phyloP scores from a whole-genome alignment of 2,888 invertebrate species.

The Machimus atricapillus region DNA sequence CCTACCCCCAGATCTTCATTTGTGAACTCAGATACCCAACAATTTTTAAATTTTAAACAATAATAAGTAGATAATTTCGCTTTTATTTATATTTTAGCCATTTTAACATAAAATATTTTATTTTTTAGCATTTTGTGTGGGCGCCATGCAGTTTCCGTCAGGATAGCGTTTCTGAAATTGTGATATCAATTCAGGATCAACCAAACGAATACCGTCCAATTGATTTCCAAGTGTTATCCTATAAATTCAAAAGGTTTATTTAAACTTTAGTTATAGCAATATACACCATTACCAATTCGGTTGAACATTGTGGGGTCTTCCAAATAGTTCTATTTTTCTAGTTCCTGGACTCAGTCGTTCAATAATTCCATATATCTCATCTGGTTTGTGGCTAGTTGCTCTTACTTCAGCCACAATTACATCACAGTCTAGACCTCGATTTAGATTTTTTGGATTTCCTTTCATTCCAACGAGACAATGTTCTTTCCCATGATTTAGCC shows the following conservation, averaged over 20 bases:
- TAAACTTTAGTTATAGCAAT: not conserved
- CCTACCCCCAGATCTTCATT: too few relatives aligned
- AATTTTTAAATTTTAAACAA: not conserved
- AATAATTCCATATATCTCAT: slow-evolving; percentile 98
- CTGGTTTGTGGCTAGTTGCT: slow-evolving; percentile 97
- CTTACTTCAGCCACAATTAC: slow-evolving; percentile 98
- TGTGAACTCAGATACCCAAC: not conserved
- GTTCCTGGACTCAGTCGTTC: slow-evolving; percentile 96
- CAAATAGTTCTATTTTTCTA: slow-evolving; percentile 95
- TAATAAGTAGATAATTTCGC: not conserved
- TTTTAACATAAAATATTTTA: slow-evolving; percentile 21
- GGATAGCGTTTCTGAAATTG: slow-evolving; percentile 92
- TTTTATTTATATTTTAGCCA: not conserved
- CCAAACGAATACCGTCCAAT: slow-evolving; percentile 90
- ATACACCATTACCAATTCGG: slow-evolving; percentile 82
- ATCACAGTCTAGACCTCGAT: slow-evolving; percentile 94
- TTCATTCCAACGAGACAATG: slow-evolving; percentile 97
- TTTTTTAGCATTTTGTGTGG: slow-evolving; percentile 52
- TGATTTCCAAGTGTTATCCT: slow-evolving; percentile 95
- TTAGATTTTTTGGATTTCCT: slow-evolving; percentile 88
- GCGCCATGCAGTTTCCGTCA: slow-evolving; percentile 72
- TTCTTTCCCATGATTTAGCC: slow-evolving; percentile 98
- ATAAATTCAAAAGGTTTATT: not conserved
- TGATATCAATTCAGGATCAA: slow-evolving; percentile 89
- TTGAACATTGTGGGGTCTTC: slow-evolving; percentile 95